Evolutionary conservation across 2,113 vertebrate species (phyloP).

Genomic region (Phaethornis superciliosus): DNA sequence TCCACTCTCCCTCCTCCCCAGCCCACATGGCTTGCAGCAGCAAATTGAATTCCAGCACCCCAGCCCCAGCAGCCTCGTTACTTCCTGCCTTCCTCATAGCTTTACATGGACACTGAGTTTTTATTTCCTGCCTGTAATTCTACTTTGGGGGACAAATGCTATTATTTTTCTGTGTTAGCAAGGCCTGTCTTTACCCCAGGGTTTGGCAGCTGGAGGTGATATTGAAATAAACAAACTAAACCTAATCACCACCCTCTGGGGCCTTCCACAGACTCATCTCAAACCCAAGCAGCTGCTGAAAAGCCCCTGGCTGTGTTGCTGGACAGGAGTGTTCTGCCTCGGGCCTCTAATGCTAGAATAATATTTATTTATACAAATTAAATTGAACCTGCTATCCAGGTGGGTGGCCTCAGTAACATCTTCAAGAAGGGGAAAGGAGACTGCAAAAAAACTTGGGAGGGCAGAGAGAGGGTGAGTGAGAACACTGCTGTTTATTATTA

Average conservation of each 20-base stretch:
- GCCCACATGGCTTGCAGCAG: fast-evolving
- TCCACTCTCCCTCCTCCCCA: background rate
- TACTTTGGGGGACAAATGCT: background rate
- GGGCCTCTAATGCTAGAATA: too few relatives aligned
- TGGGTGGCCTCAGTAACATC: background rate
- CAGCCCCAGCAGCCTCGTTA: background rate
- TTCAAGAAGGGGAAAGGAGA: too few relatives aligned
- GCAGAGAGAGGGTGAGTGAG: too few relatives aligned
- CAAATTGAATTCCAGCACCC: background rate
- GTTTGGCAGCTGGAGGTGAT: background rate
- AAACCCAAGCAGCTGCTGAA: background rate
- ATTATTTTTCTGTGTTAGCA: fast-evolving
- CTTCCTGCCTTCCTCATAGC: background rate
- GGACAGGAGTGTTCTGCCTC: background rate
- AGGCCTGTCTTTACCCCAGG: background rate
- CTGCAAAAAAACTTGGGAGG: too few relatives aligned
- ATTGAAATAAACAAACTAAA: background rate
- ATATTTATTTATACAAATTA: background rate
- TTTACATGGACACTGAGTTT: background rate
- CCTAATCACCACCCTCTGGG: background rate
- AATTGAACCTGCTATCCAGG: background rate
- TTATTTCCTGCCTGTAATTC: background rate
- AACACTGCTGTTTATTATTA: too few relatives aligned
- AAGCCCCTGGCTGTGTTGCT: fast-evolving
- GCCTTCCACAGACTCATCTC: background rate